These are phyloP conservation scores for Alexandromys fortis DNA, from an alignment of 2,113 vertebrate species.

Conservation along the genomic window DNA sequence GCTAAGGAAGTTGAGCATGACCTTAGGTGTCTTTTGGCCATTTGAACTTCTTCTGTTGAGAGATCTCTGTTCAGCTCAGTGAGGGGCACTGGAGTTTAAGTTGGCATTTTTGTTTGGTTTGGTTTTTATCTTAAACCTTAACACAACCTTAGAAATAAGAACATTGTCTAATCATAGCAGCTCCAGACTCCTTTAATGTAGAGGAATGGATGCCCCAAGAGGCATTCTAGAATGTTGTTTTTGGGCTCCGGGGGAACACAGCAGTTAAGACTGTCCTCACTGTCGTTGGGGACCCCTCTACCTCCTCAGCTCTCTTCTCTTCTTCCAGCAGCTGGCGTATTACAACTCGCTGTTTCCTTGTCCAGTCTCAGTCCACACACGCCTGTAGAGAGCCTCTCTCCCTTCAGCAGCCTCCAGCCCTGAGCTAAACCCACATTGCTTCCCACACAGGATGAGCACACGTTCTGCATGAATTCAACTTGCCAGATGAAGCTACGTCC, in stretches of 20 bases:
- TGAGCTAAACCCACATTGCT: neutral
- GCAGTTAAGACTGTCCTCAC: too few species aligned
- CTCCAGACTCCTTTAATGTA: neutral
- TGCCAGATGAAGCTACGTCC: neutral
- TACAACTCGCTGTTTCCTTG: neutral
- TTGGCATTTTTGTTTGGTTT: neutral
- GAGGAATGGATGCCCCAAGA: neutral
- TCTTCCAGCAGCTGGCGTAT: neutral
- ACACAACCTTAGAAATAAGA: neutral
- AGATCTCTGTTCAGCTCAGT: too few species aligned
- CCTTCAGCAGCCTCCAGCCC: fast-evolving
- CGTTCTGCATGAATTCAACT: neutral
- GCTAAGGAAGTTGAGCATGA: too few species aligned
- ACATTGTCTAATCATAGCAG: neutral
- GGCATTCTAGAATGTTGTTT: neutral
- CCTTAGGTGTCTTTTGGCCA: too few species aligned
- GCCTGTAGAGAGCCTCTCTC: neutral
- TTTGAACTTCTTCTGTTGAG: too few species aligned
- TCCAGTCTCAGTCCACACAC: neutral
- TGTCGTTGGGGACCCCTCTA: neutral
- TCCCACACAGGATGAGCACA: neutral
- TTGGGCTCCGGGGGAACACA: too few species aligned
- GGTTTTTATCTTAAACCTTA: neutral
- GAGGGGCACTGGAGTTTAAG: neutral
- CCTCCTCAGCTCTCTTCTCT: neutral